phyloP scores from a whole-genome alignment of 2,113 vertebrate species.

The Mobula birostris region DNA sequence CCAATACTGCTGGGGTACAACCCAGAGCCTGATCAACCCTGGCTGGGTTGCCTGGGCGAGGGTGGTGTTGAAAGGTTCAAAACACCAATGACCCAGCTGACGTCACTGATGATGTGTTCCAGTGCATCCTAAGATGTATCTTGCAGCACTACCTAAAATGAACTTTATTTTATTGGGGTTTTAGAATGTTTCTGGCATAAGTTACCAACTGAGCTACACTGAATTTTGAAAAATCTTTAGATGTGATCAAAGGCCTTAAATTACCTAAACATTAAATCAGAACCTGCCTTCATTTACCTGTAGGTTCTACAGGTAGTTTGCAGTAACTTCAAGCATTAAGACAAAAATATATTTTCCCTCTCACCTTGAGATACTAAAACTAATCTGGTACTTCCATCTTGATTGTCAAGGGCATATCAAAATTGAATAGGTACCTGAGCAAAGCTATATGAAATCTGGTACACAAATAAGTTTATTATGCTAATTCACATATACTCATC shows the following conservation, averaged over 20 bases:
- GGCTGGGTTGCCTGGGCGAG: too few species aligned
- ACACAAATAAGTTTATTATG: neutral
- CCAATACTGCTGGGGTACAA: too few species aligned
- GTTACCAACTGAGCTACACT: neutral
- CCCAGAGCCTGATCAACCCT: too few species aligned
- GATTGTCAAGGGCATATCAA: neutral
- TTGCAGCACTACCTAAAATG: neutral
- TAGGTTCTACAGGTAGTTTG: neutral
- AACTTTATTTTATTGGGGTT: neutral
- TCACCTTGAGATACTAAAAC: neutral
- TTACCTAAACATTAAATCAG: neutral
- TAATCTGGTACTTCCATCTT: neutral
- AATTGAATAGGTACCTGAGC: neutral
- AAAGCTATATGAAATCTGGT: neutral
- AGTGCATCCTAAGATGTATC: too few species aligned
- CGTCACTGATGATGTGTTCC: too few species aligned
- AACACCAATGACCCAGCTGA: too few species aligned
- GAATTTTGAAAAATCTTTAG: neutral
- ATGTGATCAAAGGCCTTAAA: neutral
- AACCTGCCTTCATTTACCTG: neutral
- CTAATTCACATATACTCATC: neutral
- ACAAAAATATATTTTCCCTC: neutral
- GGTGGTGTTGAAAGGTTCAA: too few species aligned
- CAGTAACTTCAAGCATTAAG: neutral
- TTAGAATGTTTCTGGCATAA: neutral